Conservation (phyloP, 2,797 vertebrate genomes). For the Leuciscus waleckii region DNA sequence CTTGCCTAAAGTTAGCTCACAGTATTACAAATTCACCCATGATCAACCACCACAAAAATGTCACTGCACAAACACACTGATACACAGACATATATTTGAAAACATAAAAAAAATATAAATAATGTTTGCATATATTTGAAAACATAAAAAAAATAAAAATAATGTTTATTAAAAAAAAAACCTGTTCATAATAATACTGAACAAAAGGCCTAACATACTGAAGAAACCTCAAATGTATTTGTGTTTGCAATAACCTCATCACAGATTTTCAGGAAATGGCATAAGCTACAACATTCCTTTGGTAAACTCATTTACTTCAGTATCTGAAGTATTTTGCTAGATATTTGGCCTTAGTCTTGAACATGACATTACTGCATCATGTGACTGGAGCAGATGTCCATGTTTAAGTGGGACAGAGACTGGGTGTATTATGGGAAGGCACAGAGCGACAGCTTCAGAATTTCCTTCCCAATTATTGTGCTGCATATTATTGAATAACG, state of each 20-base stretch:
- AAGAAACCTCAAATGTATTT: neutral
- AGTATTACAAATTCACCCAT: neutral
- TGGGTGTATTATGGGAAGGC: conserved; percentile 36
- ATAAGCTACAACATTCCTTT: conserved; percentile 21
- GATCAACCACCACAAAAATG: neutral
- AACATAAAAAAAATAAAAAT: neutral
- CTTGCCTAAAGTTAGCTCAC: neutral
- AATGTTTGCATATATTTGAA: neutral
- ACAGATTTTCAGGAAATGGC: conserved; percentile 14
- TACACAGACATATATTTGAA: neutral
- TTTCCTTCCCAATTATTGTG: conserved; percentile 14
- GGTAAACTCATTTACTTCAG: conserved; percentile 37
- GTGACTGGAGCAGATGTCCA: conserved; percentile 32
- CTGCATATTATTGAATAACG: conserved; percentile 29
- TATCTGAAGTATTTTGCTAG: conserved; percentile 16
- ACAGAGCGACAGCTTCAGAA: conserved; percentile 1
- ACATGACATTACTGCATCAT: conserved; percentile 31
- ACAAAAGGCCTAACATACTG: neutral
- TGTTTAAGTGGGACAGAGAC: conserved; percentile 35
- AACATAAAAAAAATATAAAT: neutral
- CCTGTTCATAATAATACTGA: neutral
- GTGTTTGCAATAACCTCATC: neutral
- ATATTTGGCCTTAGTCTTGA: conserved; percentile 2
- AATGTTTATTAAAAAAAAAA: neutral
- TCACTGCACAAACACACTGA: neutral